A percentile compares a stretch with the other conserved stretches of the same genome.
Evolutionary conservation across 2,888 invertebrate species (phyloP).

Genomic region (Caenorhabditis afra): DNA sequence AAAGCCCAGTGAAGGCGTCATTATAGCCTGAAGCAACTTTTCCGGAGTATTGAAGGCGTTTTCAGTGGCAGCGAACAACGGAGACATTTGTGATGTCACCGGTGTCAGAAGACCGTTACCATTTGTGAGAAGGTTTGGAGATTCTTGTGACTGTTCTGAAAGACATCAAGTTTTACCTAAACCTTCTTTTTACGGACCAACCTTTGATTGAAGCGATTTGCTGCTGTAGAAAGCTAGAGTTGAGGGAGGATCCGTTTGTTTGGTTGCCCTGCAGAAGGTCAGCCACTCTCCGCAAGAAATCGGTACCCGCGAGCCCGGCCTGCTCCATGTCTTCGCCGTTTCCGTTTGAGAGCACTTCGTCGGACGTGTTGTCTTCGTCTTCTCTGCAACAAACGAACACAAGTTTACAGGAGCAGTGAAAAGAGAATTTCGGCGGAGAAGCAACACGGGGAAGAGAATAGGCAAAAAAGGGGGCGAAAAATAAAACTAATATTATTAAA

Average conservation of each 20-base stretch:
- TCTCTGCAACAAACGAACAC: slow-evolving; percentile 56
- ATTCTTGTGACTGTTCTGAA: slow-evolving; percentile 41
- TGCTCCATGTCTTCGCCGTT: slow-evolving; percentile 61
- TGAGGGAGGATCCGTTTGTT: slow-evolving; percentile 18
- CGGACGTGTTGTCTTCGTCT: slow-evolving; percentile 55
- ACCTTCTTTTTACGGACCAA: neutral
- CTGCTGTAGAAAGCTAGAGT: slow-evolving; percentile 39
- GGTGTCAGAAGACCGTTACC: slow-evolving; percentile 50
- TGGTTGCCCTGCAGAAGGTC: slow-evolving; percentile 37
- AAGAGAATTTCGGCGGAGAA: neutral
- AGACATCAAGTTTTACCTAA: neutral
- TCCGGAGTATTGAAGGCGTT: slow-evolving; percentile 36
- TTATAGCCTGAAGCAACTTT: slow-evolving; percentile 49
- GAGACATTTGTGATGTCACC: slow-evolving; percentile 35
- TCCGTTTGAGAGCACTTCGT: slow-evolving; percentile 56
- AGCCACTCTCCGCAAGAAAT: slow-evolving; percentile 52
- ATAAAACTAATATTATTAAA: slow-evolving; percentile 65
- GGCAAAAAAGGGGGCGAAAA: slow-evolving; percentile 11
- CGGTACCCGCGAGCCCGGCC: slow-evolving; percentile 35
- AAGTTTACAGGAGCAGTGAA: slow-evolving; percentile 20
- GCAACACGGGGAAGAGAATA: neutral
- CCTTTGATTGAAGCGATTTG: slow-evolving; percentile 44
- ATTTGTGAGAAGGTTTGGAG: slow-evolving; percentile 35
- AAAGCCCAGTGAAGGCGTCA: slow-evolving; percentile 51
- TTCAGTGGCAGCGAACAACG: slow-evolving; percentile 35